These are phyloP conservation scores for Laterallus jamaicensis DNA, from an alignment of 2,113 vertebrate genomes.

Conservation along the genomic window DNA sequence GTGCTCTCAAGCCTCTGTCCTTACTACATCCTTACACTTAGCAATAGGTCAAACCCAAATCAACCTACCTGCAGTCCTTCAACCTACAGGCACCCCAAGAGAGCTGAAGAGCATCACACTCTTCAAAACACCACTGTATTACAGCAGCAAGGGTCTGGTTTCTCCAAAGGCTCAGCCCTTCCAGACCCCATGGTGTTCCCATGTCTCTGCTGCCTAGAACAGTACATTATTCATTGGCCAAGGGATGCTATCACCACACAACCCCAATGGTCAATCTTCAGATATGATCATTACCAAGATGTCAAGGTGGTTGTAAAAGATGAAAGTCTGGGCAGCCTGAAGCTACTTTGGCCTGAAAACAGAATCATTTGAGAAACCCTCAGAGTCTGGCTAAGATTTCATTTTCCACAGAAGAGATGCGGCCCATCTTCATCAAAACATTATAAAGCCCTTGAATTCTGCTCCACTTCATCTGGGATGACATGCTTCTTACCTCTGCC, in stretches of 20 bases:
- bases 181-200: neutral
- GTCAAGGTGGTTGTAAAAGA: neutral
- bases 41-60: neutral
- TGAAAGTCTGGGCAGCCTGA: neutral
- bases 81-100: neutral
- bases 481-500: neutral
- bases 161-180: neutral
- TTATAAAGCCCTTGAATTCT: neutral
- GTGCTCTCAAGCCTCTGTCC: neutral
- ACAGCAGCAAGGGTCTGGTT: neutral
- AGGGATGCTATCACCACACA: neutral
- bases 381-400: neutral
- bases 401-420: neutral
- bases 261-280: neutral
- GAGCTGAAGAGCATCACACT: neutral
- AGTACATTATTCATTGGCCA: neutral
- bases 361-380: neutral
- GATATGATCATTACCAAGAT: accelerated
- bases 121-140: neutral
- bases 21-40: neutral
- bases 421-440: neutral
- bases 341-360: accelerated
- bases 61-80: neutral
- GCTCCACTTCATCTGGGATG: neutral
- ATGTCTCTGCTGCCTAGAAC: neutral